These are phyloP conservation scores for Acrocephalus scirpaceus DNA, from an alignment of 2,797 vertebrate species.

Conservation along the genomic window DNA sequence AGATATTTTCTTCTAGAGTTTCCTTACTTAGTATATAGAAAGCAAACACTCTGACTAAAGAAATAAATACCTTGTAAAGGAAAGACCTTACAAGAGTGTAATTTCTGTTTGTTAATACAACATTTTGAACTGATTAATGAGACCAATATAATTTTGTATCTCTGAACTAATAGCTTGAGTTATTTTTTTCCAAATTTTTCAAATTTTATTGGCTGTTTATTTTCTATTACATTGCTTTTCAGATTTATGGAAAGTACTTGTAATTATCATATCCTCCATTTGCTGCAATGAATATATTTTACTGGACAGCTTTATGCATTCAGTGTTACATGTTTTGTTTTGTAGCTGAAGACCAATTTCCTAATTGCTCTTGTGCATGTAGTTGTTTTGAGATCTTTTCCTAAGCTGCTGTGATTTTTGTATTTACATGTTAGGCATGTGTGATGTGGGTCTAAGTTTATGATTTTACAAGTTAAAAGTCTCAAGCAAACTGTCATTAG, in stretches of 20 bases:
- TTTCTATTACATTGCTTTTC: conserved; percentile 28
- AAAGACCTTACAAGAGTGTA: neutral
- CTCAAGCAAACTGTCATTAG: neutral
- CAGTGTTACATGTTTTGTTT: neutral
- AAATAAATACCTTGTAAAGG: neutral
- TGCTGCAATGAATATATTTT: conserved; percentile 26
- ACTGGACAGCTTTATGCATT: conserved; percentile 25
- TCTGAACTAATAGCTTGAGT: conserved; percentile 15
- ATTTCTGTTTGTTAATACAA: neutral
- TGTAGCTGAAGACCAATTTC: conserved; percentile 9
- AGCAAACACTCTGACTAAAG: neutral
- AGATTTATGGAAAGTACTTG: conserved; percentile 36
- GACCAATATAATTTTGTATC: conserved; percentile 23
- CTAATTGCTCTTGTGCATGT: neutral
- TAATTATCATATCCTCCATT: conserved; percentile 21
- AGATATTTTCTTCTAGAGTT: neutral
- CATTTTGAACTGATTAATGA: conserved; percentile 12
- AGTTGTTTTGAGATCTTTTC: neutral
- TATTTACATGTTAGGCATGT: neutral
- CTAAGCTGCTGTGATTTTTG: neutral
- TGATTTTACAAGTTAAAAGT: neutral
- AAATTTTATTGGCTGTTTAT: conserved; percentile 50
- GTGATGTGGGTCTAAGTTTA: neutral
- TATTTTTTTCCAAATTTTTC: conserved; percentile 13
- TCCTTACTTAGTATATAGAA: neutral